Percentiles rank a stretch among this genome's conserved stretches.
Evolutionary conservation across 2,888 invertebrate species (phyloP).

Genomic region (Calliphora vomitoria): DNA sequence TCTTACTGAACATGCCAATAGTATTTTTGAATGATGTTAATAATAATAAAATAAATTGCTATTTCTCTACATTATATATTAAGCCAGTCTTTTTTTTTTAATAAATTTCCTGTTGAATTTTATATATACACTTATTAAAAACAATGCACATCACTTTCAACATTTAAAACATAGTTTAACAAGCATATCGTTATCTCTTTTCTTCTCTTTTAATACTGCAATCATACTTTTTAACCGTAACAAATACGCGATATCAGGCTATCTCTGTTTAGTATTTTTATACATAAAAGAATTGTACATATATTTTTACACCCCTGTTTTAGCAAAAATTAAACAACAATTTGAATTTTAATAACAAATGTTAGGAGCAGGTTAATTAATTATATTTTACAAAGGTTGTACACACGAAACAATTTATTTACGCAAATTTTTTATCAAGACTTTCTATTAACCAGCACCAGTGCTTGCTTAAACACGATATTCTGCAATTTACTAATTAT

Average conservation of each 20-base stretch:
- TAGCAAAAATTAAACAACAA: neutral
- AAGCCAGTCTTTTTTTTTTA: neutral
- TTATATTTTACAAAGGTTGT: neutral
- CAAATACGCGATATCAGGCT: neutral
- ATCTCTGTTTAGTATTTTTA: neutral
- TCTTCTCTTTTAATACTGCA: neutral
- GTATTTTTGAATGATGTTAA: neutral
- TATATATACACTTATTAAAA: constrained; percentile 38
- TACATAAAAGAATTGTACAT: constrained; percentile 2
- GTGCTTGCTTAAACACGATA: constrained; percentile 13
- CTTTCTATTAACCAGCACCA: neutral
- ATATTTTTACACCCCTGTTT: neutral
- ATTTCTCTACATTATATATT: neutral
- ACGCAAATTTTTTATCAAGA: neutral
- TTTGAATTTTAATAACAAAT: neutral
- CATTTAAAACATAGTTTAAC: neutral
- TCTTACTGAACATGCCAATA: neutral
- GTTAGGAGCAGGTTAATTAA: neutral
- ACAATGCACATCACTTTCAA: constrained; percentile 24
- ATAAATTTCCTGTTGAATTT: constrained; percentile 43
- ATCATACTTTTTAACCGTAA: neutral
- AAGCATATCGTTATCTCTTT: constrained; percentile 17
- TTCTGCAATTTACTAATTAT: neutral
- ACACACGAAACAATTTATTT: neutral
- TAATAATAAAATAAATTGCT: neutral